These are phyloP conservation scores for Papilio polytes DNA, from an alignment of 1,140 invertebrate genomes.

Conservation along the genomic window DNA sequence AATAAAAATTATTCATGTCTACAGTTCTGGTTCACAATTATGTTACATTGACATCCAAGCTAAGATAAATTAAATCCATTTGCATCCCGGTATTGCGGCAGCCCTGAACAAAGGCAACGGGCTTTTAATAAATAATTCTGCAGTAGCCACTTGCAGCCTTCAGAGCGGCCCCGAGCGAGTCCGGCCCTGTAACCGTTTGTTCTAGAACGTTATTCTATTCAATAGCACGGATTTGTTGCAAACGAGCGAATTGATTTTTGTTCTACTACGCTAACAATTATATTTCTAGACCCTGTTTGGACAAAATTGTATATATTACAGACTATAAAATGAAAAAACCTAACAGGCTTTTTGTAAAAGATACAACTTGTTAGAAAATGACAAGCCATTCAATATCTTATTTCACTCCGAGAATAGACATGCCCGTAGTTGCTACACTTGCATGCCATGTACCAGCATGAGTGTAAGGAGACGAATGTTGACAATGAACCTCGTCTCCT, in stretches of 20 bases:
- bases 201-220: slow-evolving; percentile 24
- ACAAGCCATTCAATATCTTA: neutral
- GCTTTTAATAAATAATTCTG: slow-evolving; percentile 63
- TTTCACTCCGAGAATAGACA: no score
- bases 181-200: slow-evolving; percentile 22
- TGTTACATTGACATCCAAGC: neutral
- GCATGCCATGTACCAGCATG: no score
- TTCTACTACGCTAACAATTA: neutral
- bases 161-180: neutral
- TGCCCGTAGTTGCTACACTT: no score
- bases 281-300: no score
- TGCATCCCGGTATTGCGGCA: slow-evolving; percentile 32
- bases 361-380: neutral
- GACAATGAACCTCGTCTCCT: no score
- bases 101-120: slow-evolving; percentile 56
- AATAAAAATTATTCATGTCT: no score
- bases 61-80: neutral
- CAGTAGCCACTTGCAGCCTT: slow-evolving; percentile 49
- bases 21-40: no score
- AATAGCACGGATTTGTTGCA: slow-evolving; percentile 15
- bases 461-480: no score
- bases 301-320: neutral
- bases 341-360: neutral
- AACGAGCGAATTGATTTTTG: neutral
- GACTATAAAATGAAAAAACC: neutral